Conservation (phyloP, 2,797 vertebrate genomes). For the Erithacus rubecula region DNA sequence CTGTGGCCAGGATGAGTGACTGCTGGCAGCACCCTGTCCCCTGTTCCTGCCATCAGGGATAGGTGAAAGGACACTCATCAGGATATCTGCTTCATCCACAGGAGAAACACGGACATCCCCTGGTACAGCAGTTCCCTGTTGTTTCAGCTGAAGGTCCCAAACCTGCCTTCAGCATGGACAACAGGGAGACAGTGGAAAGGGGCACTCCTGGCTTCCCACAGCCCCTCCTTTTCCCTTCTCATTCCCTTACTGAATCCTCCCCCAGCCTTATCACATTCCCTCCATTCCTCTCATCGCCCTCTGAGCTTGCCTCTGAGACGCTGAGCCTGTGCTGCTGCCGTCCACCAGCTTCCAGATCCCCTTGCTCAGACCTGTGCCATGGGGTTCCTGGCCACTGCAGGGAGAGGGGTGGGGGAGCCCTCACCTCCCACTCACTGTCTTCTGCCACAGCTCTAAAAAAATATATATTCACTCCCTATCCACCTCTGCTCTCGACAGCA, state of each 20-base stretch:
- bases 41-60: not conserved
- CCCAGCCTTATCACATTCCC: slow-evolving; percentile 45
- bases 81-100: not conserved
- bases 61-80: not conserved
- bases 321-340: not conserved
- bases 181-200: not conserved
- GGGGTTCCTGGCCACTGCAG: not conserved
- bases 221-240: not conserved
- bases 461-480: not conserved
- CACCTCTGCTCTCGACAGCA: not conserved
- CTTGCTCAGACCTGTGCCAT: not conserved
- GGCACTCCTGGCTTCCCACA: not conserved
- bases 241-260: not conserved
- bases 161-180: not conserved
- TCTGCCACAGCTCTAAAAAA: not conserved
- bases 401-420: not conserved
- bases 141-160: not conserved
- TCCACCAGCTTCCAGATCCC: not conserved
- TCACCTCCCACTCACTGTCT: not conserved
- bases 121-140: not conserved
- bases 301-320: not conserved
- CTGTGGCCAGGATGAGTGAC: not conserved
- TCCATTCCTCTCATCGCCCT: slow-evolving; percentile 43
- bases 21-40: not conserved
- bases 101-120: not conserved